A percentile compares a stretch with the other conserved stretches of the same genome.
These are phyloP conservation scores for Hippocampus mohnikei DNA, from an alignment of 2,113 vertebrate species.

Conservation along the genomic window DNA sequence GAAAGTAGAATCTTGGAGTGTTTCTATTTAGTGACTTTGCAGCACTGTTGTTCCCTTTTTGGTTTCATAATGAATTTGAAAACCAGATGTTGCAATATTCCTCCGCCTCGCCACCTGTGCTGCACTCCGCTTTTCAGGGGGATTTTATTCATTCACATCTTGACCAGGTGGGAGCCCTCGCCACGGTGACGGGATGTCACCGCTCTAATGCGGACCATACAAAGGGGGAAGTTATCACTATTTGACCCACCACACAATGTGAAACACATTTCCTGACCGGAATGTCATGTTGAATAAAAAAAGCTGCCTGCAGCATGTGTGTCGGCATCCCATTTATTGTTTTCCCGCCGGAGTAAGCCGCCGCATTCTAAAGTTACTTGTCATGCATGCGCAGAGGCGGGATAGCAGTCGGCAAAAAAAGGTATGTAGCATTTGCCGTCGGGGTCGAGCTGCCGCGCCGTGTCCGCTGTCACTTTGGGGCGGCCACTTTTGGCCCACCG, in stretches of 20 bases:
- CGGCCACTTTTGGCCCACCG: too few relatives aligned
- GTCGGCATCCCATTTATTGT: constrained; percentile 45
- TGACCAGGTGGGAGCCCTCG: background rate
- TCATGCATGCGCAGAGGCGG: too few relatives aligned
- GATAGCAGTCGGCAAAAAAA: too few relatives aligned
- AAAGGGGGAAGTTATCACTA: background rate
- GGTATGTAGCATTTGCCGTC: too few relatives aligned
- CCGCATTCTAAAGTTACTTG: constrained; percentile 49
- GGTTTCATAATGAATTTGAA: background rate
- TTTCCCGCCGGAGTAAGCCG: constrained; percentile 26
- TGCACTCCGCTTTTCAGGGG: background rate
- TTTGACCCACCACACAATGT: constrained; percentile 38
- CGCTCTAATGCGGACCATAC: constrained; percentile 3
- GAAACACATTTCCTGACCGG: constrained; percentile 47
- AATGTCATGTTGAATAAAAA: constrained; percentile 52
- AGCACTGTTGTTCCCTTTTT: background rate
- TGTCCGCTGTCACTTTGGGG: too few relatives aligned
- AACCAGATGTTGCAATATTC: background rate
- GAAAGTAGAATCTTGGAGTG: too few relatives aligned
- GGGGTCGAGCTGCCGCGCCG: too few relatives aligned
- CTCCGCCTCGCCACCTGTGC: background rate
- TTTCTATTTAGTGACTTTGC: background rate
- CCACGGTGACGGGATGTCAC: background rate
- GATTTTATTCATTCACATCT: background rate
- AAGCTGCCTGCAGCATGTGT: too few relatives aligned